phyloP scores from a whole-genome alignment of 2,113 vertebrate genomes.

The Albula goreensis region DNA sequence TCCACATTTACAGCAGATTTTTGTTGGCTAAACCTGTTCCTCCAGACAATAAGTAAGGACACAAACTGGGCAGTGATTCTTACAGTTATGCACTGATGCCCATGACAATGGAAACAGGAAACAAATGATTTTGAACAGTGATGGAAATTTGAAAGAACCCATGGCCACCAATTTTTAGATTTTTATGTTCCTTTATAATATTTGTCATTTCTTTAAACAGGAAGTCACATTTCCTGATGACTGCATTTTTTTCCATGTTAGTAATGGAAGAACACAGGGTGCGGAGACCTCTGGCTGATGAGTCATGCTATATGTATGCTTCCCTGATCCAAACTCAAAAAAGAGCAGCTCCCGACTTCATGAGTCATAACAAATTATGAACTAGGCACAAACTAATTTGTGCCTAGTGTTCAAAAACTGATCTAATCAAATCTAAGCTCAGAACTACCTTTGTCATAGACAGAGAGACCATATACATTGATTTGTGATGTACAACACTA shows the following conservation, averaged over 20 bases:
- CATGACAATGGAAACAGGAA: background rate
- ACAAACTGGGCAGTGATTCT: background rate
- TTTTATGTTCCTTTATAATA: background rate
- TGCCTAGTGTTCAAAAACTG: background rate
- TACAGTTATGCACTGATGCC: background rate
- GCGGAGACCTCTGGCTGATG: background rate
- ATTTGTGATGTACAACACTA: background rate
- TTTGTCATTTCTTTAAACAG: constrained; percentile 4
- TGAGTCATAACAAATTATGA: constrained; percentile 1
- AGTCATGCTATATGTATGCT: background rate
- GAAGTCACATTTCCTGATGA: background rate
- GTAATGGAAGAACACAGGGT: background rate
- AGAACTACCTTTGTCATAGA: background rate
- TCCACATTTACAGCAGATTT: background rate
- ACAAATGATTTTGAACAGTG: background rate
- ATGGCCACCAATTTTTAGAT: background rate
- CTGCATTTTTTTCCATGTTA: background rate
- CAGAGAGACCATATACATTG: background rate
- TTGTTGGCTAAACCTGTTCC: background rate
- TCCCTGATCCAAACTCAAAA: background rate
- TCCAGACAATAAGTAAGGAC: background rate
- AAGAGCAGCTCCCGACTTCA: background rate
- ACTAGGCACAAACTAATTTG: background rate
- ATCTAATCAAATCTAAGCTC: background rate
- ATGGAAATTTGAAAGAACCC: background rate